Evolutionary conservation across 2,888 invertebrate genomes (phyloP).

Genomic region (Hipparchia semele): DNA sequence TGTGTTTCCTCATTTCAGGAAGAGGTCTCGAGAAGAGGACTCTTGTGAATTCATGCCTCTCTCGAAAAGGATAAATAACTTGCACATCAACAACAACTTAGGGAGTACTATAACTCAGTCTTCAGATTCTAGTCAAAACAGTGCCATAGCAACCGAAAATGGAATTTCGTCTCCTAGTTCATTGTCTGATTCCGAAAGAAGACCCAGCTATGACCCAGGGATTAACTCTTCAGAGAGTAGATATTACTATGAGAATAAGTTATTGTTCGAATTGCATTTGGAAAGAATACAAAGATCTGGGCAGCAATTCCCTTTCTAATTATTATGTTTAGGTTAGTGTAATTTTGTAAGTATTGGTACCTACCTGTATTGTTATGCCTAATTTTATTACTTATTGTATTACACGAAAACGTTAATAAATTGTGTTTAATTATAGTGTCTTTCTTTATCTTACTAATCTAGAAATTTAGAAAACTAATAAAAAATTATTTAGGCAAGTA

Average conservation of each 20-base stretch:
- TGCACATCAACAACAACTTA: constrained; percentile 88
- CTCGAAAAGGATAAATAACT: constrained; percentile 94
- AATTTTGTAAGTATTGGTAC: constrained; percentile 50
- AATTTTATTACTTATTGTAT: constrained; percentile 51
- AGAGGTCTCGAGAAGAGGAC: constrained; percentile 90
- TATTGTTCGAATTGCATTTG: constrained; percentile 92
- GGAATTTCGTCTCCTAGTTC: constrained; percentile 63
- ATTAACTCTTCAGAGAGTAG: constrained; percentile 90
- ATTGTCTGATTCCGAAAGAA: constrained; percentile 62
- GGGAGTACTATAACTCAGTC: constrained; percentile 53
- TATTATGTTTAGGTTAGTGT: constrained; percentile 44
- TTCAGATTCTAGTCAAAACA: constrained; percentile 62
- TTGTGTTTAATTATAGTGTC: constrained; percentile 21
- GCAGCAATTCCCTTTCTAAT: constrained; percentile 75
- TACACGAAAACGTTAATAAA: constrained; percentile 44
- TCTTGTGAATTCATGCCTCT: constrained; percentile 92
- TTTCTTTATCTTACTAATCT: not conserved
- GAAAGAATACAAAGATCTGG: constrained; percentile 88
- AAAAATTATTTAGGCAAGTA: not conserved
- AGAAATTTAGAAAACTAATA: not conserved
- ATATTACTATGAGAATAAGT: constrained; percentile 93
- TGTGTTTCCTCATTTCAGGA: constrained; percentile 78
- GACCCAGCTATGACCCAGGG: constrained; percentile 88
- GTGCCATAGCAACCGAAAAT: constrained; percentile 60
- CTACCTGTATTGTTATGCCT: constrained; percentile 58